These are phyloP conservation scores for Xanthorhoe designata DNA, from an alignment of 2,888 invertebrate species.

Conservation along the genomic window DNA sequence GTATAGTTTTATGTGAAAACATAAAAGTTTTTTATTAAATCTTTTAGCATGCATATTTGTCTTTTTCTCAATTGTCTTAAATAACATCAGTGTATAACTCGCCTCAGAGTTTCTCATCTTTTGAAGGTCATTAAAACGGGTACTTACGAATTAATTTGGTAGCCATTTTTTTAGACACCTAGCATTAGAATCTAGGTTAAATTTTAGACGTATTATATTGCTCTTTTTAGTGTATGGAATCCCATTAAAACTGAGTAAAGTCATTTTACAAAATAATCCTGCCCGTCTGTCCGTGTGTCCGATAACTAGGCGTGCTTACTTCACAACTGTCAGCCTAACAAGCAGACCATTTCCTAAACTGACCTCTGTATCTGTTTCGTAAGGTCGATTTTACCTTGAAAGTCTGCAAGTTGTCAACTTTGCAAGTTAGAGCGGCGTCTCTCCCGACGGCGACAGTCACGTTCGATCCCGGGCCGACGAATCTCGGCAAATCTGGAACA, in stretches of 20 bases:
- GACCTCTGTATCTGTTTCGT: neutral
- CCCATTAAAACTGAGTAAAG: neutral
- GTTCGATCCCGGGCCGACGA: slow-evolving; percentile 88
- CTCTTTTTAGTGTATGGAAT: no score
- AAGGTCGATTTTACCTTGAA: slow-evolving; percentile 84
- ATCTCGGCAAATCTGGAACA: slow-evolving; percentile 87
- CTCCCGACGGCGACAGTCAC: slow-evolving; percentile 89
- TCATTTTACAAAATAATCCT: neutral
- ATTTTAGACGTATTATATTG: no score
- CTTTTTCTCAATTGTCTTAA: no score
- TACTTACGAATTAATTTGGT: no score
- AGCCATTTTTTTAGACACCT: no score
- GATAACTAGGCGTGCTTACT: slow-evolving; percentile 9
- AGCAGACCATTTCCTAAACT: slow-evolving; percentile 4
- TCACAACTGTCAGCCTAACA: slow-evolving; percentile 14
- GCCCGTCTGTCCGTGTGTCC: slow-evolving; percentile 7
- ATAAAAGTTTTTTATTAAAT: no score
- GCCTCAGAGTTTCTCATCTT: no score
- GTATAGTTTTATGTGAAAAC: no score
- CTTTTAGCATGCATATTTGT: no score
- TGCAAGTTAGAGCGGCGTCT: slow-evolving; percentile 88
- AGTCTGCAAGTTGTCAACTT: slow-evolving; percentile 88
- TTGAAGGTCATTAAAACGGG: no score
- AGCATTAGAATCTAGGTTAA: no score
- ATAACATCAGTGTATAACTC: no score